Percentiles rank a stretch among this genome's conserved stretches.
phyloP scores from a whole-genome alignment of 1,140 invertebrate genomes.

The Phocides pigmalion region DNA sequence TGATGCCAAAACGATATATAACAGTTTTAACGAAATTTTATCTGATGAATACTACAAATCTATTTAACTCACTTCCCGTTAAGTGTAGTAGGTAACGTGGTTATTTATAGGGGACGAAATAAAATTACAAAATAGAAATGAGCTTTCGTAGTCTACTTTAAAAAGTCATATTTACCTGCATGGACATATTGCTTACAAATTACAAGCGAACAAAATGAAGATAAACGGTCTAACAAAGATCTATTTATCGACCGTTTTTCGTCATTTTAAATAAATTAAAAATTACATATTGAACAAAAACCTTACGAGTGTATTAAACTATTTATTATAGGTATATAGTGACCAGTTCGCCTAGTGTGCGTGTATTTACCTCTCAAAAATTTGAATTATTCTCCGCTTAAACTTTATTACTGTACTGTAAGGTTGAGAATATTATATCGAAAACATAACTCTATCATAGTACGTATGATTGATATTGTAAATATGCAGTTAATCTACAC shows the following conservation, averaged over 20 bases:
- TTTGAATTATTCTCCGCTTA: slow-evolving; percentile 66
- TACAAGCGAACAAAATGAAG: slow-evolving; percentile 1
- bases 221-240: slow-evolving; percentile 17
- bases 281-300: neutral
- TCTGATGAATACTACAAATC: neutral
- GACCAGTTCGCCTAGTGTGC: slow-evolving; percentile 71
- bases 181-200: neutral
- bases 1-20: too few species aligned
- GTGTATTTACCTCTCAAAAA: slow-evolving; percentile 64
- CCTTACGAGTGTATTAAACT: neutral
- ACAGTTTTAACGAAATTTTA: too few species aligned
- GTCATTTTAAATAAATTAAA: slow-evolving; percentile 1
- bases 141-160: slow-evolving; percentile 1
- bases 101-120: neutral
- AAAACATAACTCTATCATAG: slow-evolving; percentile 58
- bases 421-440: slow-evolving; percentile 61
- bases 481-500: slow-evolving; percentile 66
- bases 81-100: neutral
- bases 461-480: slow-evolving; percentile 65
- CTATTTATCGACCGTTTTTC: slow-evolving; percentile 23
- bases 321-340: slow-evolving; percentile 42
- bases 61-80: neutral
- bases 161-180: slow-evolving; percentile 12
- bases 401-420: slow-evolving; percentile 49
- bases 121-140: neutral